A percentile compares a stretch with the other conserved stretches of the same genome.
Evolutionary conservation across 2,888 invertebrate species (phyloP).

Genomic region (Cerastoderma edule): DNA sequence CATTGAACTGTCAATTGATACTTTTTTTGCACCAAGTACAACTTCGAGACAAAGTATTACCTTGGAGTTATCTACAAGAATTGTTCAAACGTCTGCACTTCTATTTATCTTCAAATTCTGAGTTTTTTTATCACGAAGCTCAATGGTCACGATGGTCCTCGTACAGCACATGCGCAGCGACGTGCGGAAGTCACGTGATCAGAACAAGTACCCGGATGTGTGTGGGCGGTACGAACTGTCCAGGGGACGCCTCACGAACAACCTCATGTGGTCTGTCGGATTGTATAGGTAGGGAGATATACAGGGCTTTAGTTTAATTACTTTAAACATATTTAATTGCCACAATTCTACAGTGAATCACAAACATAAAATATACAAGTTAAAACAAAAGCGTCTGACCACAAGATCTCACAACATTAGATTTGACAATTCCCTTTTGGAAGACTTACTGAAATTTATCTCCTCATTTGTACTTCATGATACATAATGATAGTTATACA

Average conservation of each 20-base stretch:
- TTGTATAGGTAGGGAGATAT: conserved; percentile 29
- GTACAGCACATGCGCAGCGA: conserved; percentile 73
- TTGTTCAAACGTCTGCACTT: neutral
- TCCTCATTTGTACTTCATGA: too few species aligned
- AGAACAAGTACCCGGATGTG: conserved; percentile 70
- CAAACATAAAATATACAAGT: too few species aligned
- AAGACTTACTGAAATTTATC: too few species aligned
- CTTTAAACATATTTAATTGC: too few species aligned
- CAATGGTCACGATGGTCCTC: conserved; percentile 77
- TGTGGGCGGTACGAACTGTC: conserved; percentile 73
- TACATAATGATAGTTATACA: too few species aligned
- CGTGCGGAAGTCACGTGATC: conserved; percentile 73
- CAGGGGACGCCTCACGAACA: conserved; percentile 55
- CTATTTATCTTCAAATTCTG: neutral
- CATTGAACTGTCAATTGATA: neutral
- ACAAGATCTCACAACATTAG: too few species aligned
- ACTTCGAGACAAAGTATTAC: neutral
- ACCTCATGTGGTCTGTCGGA: conserved; percentile 58
- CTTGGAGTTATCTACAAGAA: neutral
- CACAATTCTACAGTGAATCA: too few species aligned
- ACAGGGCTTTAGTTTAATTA: too few species aligned
- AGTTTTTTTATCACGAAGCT: conserved; percentile 67
- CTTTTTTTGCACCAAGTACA: neutral
- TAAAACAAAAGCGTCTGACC: too few species aligned
- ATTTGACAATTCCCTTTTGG: too few species aligned